Conservation (phyloP, 2,888 invertebrate species). For the Horisme vitalbata region DNA sequence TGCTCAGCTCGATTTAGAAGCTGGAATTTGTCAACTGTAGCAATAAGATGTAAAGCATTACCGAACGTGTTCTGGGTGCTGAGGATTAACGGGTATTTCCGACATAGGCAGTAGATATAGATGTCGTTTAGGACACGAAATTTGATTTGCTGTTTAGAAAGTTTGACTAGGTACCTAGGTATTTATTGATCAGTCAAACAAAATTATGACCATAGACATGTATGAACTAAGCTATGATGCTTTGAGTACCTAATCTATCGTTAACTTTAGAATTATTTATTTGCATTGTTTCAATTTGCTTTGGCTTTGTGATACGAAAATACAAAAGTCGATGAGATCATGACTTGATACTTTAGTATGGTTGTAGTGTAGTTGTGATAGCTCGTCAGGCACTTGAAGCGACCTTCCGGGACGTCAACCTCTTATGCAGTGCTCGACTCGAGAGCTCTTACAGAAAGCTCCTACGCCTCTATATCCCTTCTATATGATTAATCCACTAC, state of each 20-base stretch:
- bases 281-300: no score
- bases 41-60: conserved; percentile 27
- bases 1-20: conserved; percentile 58
- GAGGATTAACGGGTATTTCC: conserved; percentile 18
- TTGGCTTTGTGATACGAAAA: no score
- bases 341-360: conserved; percentile 39
- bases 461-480: conserved; percentile 60
- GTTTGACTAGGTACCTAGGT: neutral
- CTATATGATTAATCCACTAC: conserved; percentile 57
- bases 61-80: conserved; percentile 13
- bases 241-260: no score
- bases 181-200: conserved; percentile 1
- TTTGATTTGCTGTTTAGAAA: conserved; percentile 1
- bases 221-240: no score
- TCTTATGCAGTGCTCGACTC: conserved; percentile 55
- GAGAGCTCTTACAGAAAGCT: conserved; percentile 65
- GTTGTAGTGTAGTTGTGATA: conserved; percentile 39
- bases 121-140: conserved; percentile 1
- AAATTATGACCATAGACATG: no score
- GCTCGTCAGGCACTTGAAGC: conserved; percentile 42
- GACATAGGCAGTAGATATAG: no score
- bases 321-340: conserved; percentile 24
- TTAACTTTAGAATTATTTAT: no score
- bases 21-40: conserved; percentile 50
- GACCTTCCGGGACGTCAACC: conserved; percentile 55